Evolutionary conservation across 2,797 vertebrate genomes (phyloP).

Genomic region (Melanotaenia maccullochi): DNA sequence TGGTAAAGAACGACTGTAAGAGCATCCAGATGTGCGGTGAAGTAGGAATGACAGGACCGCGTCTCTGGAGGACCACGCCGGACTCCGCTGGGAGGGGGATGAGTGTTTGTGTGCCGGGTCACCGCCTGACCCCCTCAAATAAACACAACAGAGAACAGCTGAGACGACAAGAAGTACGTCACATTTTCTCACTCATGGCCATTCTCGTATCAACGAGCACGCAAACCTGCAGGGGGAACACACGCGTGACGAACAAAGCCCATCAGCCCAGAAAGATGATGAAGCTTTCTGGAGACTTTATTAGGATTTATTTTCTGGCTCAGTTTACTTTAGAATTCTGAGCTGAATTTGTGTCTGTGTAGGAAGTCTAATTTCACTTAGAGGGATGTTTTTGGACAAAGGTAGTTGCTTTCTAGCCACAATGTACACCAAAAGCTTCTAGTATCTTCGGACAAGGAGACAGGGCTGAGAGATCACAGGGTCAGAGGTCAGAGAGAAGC

Average conservation of each 20-base stretch:
- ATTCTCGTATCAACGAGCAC: slow-evolving; percentile 12
- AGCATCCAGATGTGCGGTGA: slow-evolving; percentile 69
- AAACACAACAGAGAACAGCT: slow-evolving; percentile 71
- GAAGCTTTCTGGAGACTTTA: slow-evolving; percentile 24
- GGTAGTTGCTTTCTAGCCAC: neutral
- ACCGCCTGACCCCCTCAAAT: slow-evolving; percentile 67
- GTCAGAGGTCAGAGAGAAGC: slow-evolving; percentile 65
- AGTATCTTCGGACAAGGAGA: slow-evolving; percentile 50
- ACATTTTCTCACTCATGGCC: slow-evolving; percentile 25
- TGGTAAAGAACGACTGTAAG: slow-evolving; percentile 38
- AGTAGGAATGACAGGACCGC: slow-evolving; percentile 43
- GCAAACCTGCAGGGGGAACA: slow-evolving; percentile 6
- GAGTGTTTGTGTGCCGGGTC: slow-evolving; percentile 75
- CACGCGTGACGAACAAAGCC: slow-evolving; percentile 17
- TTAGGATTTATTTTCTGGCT: slow-evolving; percentile 51
- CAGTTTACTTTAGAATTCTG: slow-evolving; percentile 48
- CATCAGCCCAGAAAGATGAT: slow-evolving; percentile 14
- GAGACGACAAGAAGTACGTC: slow-evolving; percentile 46
- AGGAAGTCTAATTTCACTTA: slow-evolving; percentile 1
- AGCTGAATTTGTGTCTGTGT: slow-evolving; percentile 26
- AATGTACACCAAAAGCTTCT: slow-evolving; percentile 33
- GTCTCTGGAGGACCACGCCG: slow-evolving; percentile 35
- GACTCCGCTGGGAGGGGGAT: slow-evolving; percentile 50
- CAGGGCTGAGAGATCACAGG: slow-evolving; percentile 65
- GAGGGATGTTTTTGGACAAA: neutral